Evolutionary conservation across 1,140 invertebrate genomes (phyloP), one percentile per base, ranked within the genome.

Genomic region (Meloidogyne exigua): DNA sequence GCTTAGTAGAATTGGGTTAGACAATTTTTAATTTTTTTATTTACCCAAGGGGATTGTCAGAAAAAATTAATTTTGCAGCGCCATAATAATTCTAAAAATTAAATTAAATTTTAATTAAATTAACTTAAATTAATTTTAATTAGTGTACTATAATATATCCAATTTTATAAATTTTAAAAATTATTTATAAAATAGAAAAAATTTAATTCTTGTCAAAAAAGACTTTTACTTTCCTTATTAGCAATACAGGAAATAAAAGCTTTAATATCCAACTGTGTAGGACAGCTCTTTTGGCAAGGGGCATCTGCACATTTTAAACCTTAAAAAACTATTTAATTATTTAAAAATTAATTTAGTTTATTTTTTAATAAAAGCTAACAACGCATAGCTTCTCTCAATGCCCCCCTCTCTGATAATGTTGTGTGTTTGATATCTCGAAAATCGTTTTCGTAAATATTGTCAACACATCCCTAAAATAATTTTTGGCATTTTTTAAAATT

Each of bases 381-480:
- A 87, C 89, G 90, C 0, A 92, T 91, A 0, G 96, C 94, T 89
- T 99, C 96, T 77, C 90, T 91, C 18, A 99, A 87, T 0, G 96
- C 96, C 2, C 92, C 95, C 11, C 95, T 90, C 88, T 99, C 96
- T 83, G 94, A 95, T 64, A 98, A 84, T 0, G 96, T 98, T 25
- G 95, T 98, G 82, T 94, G 95, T 88, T 99, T 99, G 44, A 98
- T 93, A 84, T 98, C 96, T 79, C 95, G 93, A 88, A 98, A 98
- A 88, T 98, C 93, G 72, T 96, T 95, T 73, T 91, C 89, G 70
- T 95, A 88, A 2, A 91, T 88, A n/a, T 90, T 88, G 87, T 72
- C 62, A 11, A 13, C 25, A 21, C 79, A 68, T 23, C n/a, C 39
- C 63, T 42, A n/a, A 83, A 74, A 28, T 23, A 23, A 12, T 36